Percentiles rank a stretch among this genome's conserved stretches.
These are phyloP conservation scores for Eilema depressum DNA, from an alignment of 2,888 invertebrate species.

Conservation along the genomic window DNA sequence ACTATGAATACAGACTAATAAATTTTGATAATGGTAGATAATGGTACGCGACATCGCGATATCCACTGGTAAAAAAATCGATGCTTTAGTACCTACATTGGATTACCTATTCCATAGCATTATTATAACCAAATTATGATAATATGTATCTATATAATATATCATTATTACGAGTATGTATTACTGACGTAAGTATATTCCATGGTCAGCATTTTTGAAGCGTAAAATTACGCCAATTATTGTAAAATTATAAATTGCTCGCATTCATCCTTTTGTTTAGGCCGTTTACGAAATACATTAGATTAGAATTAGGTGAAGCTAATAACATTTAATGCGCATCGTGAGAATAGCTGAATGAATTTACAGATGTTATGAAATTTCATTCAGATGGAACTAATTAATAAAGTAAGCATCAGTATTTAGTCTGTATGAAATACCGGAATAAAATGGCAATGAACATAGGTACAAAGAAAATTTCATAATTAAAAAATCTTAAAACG, in stretches of 20 bases:
- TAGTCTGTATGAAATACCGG: too few species aligned
- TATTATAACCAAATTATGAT: background rate
- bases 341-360: background rate
- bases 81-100: too few species aligned
- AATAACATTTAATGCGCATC: background rate
- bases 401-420: background rate
- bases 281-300: slow-evolving; percentile 3
- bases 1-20: slow-evolving; percentile 23
- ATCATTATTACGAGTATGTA: slow-evolving; percentile 11
- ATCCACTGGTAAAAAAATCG: too few species aligned
- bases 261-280: slow-evolving; percentile 6
- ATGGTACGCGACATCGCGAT: slow-evolving; percentile 31
- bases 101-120: too few species aligned
- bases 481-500: too few species aligned
- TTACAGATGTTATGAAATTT: slow-evolving; percentile 3
- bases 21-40: slow-evolving; percentile 34
- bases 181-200: slow-evolving; percentile 43
- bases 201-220: slow-evolving; percentile 43
- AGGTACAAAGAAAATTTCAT: too few species aligned
- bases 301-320: background rate
- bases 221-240: slow-evolving; percentile 39
- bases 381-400: background rate
- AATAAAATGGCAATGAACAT: too few species aligned
- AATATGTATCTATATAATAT: background rate
- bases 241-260: slow-evolving; percentile 8